Percentiles rank a stretch among this genome's conserved stretches.
phyloP scores from a whole-genome alignment of 2,888 invertebrate species.

The Pseudeuparius sepicola region DNA sequence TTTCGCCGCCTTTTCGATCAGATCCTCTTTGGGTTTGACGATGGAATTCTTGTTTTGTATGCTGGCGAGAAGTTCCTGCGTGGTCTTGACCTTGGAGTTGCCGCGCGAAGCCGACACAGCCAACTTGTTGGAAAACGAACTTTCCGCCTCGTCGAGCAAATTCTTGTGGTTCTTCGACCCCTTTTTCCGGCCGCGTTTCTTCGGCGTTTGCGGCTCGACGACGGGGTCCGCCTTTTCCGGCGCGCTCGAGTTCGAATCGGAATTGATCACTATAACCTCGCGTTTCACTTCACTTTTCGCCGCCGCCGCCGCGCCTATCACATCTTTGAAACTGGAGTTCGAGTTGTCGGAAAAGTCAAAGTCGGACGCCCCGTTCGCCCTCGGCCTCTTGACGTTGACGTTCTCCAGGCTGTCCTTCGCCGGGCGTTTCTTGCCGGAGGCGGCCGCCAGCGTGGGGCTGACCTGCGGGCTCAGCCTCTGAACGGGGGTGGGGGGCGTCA shows the following conservation, averaged over 20 bases:
- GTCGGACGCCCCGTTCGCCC: constrained; percentile 37
- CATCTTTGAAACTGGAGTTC: constrained; percentile 39
- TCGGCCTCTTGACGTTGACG: constrained; percentile 29
- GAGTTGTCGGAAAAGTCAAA: constrained; percentile 38
- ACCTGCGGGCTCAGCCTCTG: constrained; percentile 5
- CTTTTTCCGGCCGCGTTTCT: constrained; percentile 50
- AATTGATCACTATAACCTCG: constrained; percentile 35
- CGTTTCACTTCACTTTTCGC: constrained; percentile 24
- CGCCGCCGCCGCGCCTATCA: constrained; percentile 22
- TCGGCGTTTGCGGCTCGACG: constrained; percentile 38
- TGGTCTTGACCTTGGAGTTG: constrained; percentile 60
- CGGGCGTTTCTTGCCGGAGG: constrained; percentile 27
- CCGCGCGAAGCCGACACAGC: constrained; percentile 44
- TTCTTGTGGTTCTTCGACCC: constrained; percentile 45
- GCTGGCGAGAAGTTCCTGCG: constrained; percentile 71
- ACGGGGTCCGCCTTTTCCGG: constrained; percentile 38
- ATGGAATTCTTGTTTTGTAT: constrained; percentile 44
- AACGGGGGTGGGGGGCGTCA: constrained; percentile 10
- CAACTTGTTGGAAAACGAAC: constrained; percentile 46
- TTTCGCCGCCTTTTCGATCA: constrained; percentile 37
- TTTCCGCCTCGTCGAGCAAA: constrained; percentile 44
- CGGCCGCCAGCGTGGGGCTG: constrained; percentile 14
- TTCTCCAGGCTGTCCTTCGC: constrained; percentile 23
- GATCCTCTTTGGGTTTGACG: constrained; percentile 33
- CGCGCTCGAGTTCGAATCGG: constrained; percentile 44